These are phyloP conservation scores for Siniperca knerii DNA, from an alignment of 2,113 vertebrate species.

Conservation along the genomic window DNA sequence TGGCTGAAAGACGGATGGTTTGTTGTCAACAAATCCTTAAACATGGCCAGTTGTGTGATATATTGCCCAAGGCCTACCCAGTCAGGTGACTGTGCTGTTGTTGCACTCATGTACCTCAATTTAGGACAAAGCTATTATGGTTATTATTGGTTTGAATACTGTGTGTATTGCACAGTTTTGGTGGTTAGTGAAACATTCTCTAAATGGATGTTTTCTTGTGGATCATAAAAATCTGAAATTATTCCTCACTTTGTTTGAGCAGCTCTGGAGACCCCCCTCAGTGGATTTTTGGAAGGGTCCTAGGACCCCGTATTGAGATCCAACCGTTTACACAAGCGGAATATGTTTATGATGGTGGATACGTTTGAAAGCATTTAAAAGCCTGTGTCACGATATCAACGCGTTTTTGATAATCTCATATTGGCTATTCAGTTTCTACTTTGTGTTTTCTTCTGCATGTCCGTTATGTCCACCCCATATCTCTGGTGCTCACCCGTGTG, in stretches of 20 bases:
- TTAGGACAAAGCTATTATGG: neutral
- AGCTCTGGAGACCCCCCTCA: neutral
- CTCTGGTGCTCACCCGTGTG: slow-evolving; percentile 67
- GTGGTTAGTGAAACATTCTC: neutral
- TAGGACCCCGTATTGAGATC: neutral
- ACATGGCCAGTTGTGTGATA: slow-evolving; percentile 16
- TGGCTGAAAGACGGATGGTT: slow-evolving; percentile 45
- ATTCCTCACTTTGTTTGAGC: neutral
- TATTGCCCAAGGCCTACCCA: neutral
- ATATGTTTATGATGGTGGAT: neutral
- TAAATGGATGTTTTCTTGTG: neutral
- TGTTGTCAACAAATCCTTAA: slow-evolving; percentile 16
- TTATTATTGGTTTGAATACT: neutral
- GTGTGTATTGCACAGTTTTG: neutral
- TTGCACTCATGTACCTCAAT: neutral
- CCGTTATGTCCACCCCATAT: neutral
- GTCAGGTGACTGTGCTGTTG: slow-evolving; percentile 25
- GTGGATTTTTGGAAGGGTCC: neutral
- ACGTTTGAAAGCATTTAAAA: neutral
- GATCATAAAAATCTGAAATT: neutral
- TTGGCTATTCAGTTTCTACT: neutral
- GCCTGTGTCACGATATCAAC: neutral
- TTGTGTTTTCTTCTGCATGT: slow-evolving; percentile 7
- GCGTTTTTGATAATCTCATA: neutral
- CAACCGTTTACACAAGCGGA: neutral